Evolutionary conservation across 2,888 invertebrate genomes (phyloP).

Genomic region (Diadegma fenestrale): DNA sequence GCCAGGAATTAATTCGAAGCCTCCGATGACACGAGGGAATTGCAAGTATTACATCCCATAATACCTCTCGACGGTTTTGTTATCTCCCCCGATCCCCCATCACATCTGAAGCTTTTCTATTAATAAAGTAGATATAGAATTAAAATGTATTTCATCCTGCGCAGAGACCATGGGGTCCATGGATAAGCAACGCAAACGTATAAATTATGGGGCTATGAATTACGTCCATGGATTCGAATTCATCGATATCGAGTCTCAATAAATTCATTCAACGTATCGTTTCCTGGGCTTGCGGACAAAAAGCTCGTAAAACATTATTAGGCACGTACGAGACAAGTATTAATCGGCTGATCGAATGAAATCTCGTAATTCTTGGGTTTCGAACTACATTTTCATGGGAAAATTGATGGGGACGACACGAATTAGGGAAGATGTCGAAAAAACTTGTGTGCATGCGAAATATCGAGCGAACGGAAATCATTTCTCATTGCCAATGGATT

Average conservation of each 20-base stretch:
- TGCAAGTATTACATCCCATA: neutral
- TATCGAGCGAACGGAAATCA: conserved; percentile 38
- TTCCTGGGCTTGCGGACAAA: neutral
- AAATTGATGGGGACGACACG: conserved; percentile 21
- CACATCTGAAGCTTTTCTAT: conserved; percentile 43
- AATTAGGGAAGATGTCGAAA: conserved; percentile 25
- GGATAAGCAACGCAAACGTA: conserved; percentile 33
- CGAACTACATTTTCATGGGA: conserved; percentile 1
- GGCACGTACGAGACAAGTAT: neutral
- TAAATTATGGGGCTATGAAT: neutral
- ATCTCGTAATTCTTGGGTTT: neutral
- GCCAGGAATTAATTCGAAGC: conserved; percentile 60
- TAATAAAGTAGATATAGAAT: conserved; percentile 48
- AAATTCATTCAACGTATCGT: conserved; percentile 39
- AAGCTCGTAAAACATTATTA: neutral
- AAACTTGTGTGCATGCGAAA: conserved; percentile 5
- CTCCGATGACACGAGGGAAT: conserved; percentile 40
- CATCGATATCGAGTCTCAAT: conserved; percentile 19
- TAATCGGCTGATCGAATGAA: neutral
- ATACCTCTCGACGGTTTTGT: conserved; percentile 26
- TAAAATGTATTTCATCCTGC: conserved; percentile 46
- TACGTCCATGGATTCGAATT: neutral
- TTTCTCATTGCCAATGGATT: conserved; percentile 34
- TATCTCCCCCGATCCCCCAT: conserved; percentile 36
- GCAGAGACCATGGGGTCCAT: conserved; percentile 19